Conservation (phyloP, 2,797 vertebrate species). For the Masticophis lateralis region DNA sequence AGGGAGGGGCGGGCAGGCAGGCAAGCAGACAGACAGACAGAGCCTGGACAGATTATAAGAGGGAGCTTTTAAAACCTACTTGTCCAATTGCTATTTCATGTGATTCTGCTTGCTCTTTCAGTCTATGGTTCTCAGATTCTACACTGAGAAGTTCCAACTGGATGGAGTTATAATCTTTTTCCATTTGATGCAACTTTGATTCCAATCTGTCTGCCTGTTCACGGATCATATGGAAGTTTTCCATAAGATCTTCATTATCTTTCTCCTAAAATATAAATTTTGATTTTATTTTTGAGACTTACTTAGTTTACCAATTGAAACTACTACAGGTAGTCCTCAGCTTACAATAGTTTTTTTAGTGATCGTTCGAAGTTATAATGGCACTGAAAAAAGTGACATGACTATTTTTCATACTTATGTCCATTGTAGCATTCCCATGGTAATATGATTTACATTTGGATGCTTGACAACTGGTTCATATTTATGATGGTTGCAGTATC, state of each 20-base stretch:
- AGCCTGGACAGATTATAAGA: background rate
- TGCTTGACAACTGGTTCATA: background rate
- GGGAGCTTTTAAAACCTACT: slow-evolving; percentile 60
- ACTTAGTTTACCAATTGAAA: background rate
- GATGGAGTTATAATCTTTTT: slow-evolving; percentile 68
- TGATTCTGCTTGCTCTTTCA: slow-evolving; percentile 71
- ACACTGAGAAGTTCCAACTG: slow-evolving; percentile 65
- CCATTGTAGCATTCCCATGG: background rate
- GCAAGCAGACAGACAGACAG: background rate
- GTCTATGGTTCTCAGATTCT: slow-evolving; percentile 67
- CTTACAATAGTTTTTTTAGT: background rate
- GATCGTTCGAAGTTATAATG: background rate
- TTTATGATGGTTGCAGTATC: background rate
- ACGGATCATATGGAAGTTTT: slow-evolving; percentile 64
- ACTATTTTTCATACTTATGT: background rate
- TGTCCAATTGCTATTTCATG: slow-evolving; percentile 73
- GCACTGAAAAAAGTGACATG: background rate
- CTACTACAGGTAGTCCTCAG: background rate
- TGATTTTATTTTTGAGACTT: slow-evolving; percentile 33
- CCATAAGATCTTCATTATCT: slow-evolving; percentile 74
- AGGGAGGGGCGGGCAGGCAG: no score
- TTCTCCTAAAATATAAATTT: slow-evolving; percentile 62
- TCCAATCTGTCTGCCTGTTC: slow-evolving; percentile 75
- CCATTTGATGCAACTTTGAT: slow-evolving; percentile 70
- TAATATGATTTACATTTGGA: background rate